Evolutionary conservation across 1,140 invertebrate species (phyloP), one percentile per base, ranked within the genome.

Genomic region (Lasioglossum albipes): DNA sequence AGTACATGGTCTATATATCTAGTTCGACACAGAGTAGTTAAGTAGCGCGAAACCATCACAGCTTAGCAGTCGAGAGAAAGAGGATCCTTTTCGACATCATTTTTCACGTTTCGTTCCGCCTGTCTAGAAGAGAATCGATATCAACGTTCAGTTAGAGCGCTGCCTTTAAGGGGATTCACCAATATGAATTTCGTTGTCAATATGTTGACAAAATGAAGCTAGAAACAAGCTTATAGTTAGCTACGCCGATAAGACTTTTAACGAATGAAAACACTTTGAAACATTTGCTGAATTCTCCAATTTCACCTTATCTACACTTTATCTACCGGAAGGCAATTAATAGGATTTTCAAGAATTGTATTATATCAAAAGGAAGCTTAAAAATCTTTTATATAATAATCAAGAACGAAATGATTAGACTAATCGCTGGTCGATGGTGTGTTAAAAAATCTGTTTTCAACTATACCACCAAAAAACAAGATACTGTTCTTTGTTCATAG

Each of bases 1-100:
- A 92, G 91, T 91, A 92, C 85, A 88, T 90, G 89, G 85, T 89
- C 86, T 91, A 81, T 90, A 89, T 91, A 90, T 91, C 84, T 92
- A 92, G 88, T 90, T 91, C 79, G 85, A 91, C 69, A 85, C 86
- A 86, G 20, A 59, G 86, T 91, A 90, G 87, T 85, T 87, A 84
- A 85, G 86, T 66, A 85, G 87, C 85, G 83, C 80, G 79, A 71
- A 88, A 86, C 85, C 84, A 88, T 88, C 86, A 84, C 86, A 77
- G 82, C 79, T 74, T 84, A 31, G 69, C 12, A 68, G 7, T 75
- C 78, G 49, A 52, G 5, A 62, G n/a, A 61, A 22, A 52, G 22
- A 57, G 5, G 52, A 57, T 18, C 49, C 69, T 73, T 41, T 71
- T 22, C 18, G 36, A 78, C 7, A 71, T 27, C 41, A 31, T 27